These are phyloP conservation scores for Tachycineta bicolor DNA, from an alignment of 2,113 vertebrate genomes.

Conservation along the genomic window DNA sequence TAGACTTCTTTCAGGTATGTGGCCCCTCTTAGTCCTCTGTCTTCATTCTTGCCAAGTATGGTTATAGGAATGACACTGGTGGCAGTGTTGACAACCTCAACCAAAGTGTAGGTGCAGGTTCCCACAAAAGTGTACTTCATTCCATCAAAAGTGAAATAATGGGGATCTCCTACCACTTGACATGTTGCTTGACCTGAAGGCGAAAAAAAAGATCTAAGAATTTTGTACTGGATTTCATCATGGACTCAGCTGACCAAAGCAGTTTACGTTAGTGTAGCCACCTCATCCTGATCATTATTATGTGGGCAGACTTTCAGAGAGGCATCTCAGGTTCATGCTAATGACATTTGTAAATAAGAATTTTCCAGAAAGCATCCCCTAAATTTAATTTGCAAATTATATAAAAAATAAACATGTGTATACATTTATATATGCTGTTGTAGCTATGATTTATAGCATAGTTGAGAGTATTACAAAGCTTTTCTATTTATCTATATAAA, in stretches of 20 bases:
- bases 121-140: conserved; percentile 89
- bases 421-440: neutral
- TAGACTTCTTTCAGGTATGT: conserved; percentile 85
- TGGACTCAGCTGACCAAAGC: neutral
- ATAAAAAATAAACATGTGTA: neutral
- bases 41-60: conserved; percentile 88
- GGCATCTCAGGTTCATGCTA: neutral
- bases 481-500: neutral
- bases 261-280: neutral
- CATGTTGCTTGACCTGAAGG: conserved; percentile 82
- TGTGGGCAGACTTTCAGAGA: neutral
- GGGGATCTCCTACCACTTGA: conserved; percentile 87
- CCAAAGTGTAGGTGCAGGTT: conserved; percentile 90
- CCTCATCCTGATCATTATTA: neutral
- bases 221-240: neutral
- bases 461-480: neutral
- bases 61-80: conserved; percentile 78
- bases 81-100: conserved; percentile 75
- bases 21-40: conserved; percentile 82
- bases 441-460: neutral
- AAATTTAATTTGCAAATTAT: neutral
- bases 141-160: conserved; percentile 90
- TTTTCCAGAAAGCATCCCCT: neutral
- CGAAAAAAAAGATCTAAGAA: neutral
- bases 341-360: neutral